Evolutionary conservation across 1,140 invertebrate genomes (phyloP).

Genomic region (Aporrectodea caliginosa): DNA sequence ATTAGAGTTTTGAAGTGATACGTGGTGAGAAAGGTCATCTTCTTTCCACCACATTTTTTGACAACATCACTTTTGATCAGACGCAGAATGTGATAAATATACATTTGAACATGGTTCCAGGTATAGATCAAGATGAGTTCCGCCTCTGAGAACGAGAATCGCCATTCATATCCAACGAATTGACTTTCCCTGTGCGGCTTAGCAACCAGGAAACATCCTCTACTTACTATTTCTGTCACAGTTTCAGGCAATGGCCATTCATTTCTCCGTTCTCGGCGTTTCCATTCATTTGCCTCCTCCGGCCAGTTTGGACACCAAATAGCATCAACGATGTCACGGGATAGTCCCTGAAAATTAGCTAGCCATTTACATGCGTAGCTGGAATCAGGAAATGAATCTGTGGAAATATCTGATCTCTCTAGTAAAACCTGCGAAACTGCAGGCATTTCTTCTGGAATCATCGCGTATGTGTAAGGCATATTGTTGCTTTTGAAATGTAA

Average conservation of each 20-base stretch:
- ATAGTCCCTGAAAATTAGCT: not conserved
- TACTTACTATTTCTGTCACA: not conserved
- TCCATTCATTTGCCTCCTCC: not conserved
- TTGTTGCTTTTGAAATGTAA: not conserved
- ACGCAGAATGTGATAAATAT: not conserved
- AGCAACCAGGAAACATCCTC: not conserved
- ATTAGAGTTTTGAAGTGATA: not conserved
- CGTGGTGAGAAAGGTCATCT: not conserved
- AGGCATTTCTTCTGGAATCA: not conserved
- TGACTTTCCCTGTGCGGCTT: not conserved
- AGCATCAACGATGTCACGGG: not conserved
- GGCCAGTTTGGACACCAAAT: not conserved
- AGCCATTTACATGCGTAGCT: too few species aligned
- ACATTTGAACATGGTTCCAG: not conserved
- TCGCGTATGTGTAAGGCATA: not conserved
- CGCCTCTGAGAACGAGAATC: not conserved
- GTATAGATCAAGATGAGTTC: not conserved
- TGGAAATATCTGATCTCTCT: too few species aligned
- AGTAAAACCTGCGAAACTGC: not conserved
- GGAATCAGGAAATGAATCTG: too few species aligned
- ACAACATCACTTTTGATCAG: not conserved
- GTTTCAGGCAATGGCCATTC: not conserved
- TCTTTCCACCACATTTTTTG: not conserved
- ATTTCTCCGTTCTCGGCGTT: not conserved
- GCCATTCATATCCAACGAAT: not conserved